phyloP scores from a whole-genome alignment of 2,888 invertebrate species.

The Trypoxylon attenuatum region DNA sequence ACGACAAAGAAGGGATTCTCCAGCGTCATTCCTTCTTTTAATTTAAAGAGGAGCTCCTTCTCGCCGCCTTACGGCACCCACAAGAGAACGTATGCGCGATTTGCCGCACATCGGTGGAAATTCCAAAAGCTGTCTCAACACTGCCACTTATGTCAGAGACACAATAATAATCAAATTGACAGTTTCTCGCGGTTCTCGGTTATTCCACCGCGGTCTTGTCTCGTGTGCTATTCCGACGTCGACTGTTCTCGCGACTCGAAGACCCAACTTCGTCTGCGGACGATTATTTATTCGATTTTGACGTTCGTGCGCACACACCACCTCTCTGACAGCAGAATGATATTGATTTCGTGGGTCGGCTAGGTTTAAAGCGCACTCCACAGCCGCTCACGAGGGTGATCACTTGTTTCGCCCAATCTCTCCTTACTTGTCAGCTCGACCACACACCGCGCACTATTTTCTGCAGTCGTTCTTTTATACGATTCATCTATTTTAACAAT shows the following conservation, averaged over 20 bases:
- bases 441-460: too few relatives aligned
- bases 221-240: conserved; percentile 57
- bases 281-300: conserved; percentile 68
- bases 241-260: too few relatives aligned
- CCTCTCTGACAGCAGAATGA: conserved; percentile 50
- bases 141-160: conserved; percentile 13
- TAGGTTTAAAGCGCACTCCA: conserved; percentile 29
- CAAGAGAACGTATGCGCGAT: conserved; percentile 56
- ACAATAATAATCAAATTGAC: conserved; percentile 52
- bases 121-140: conserved; percentile 37
- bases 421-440: too few relatives aligned
- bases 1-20: conserved; percentile 99
- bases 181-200: conserved; percentile 44
- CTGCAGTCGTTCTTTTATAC: too few relatives aligned
- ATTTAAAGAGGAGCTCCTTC: conserved; percentile 70
- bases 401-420: too few relatives aligned
- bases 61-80: conserved; percentile 70
- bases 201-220: conserved; percentile 33
- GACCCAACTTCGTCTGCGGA: conserved; percentile 56
- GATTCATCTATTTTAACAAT: too few relatives aligned
- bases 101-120: conserved; percentile 67
- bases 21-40: conserved; percentile 91
- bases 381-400: too few relatives aligned
- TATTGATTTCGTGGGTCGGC: conserved; percentile 58
- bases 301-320: conserved; percentile 66